Evolutionary conservation across 2,888 invertebrate species (phyloP), one percentile per base, ranked within the genome.

Genomic region (Xanthorhoe designata): DNA sequence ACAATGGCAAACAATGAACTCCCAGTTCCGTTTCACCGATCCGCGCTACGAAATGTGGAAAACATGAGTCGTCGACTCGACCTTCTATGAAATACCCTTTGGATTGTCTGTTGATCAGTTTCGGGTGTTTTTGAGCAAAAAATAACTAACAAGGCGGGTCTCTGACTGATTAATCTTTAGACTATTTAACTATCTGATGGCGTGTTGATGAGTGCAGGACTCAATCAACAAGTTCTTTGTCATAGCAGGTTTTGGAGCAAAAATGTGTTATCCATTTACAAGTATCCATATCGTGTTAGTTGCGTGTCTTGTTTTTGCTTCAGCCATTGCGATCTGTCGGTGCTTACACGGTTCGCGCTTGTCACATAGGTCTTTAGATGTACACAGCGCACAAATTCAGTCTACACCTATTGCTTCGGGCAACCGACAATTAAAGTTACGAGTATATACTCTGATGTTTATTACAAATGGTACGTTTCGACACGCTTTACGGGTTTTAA

Each of bases 1-100:
- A 88, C 86, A 89, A 86, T 84, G 70, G 76, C 61, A 74, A 82
- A 85, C 82, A 83, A 84, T 82, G 77, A 78, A 73, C 61, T 63
- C 70, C 71, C 68, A 70, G 78, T 82, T 80, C 80, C 76, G 78
- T 75, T 81, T 80, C 72, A 74, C 74, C 64, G 71, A 70, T 74
- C 73, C 68, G 66, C 76, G 70, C 69, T 72, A 76, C 73, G 70
- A 73, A 78, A 74, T 78, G 74, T 77, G 73, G 74, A 77, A 74
- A 79, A 76, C 71, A 70, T 71, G 62, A 57, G 68, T 72, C 73
- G 69, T 71, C 56, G 68, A 75, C n/a, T 76, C 70, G 70, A 74
- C 68, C 68, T 70, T 72, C 61, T 35, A 54, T 68, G 66, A 73
- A 58, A 52, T 54, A 10, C 10, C 9, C 13, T 42, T 49, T 49